A percentile compares a stretch with the other conserved stretches of the same genome.
These are phyloP conservation scores for Apamea epomidion DNA, from an alignment of 2,888 invertebrate genomes.

Conservation along the genomic window DNA sequence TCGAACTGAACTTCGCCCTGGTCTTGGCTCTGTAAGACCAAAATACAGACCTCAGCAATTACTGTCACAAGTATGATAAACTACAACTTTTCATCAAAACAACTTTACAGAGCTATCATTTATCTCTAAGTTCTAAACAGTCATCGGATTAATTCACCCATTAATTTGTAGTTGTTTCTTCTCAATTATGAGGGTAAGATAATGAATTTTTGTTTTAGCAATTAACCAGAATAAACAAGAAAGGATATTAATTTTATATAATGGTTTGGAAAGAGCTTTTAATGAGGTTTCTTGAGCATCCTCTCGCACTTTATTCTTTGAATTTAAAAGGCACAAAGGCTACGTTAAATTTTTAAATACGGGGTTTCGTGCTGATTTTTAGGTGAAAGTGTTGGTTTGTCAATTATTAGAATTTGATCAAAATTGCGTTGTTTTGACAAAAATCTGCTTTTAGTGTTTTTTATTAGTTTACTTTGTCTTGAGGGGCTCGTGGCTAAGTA, in stretches of 20 bases:
- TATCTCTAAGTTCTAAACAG: conserved; percentile 11
- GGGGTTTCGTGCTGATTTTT: not conserved
- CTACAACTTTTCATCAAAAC: not conserved
- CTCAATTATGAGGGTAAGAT: conserved; percentile 57
- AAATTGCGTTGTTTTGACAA: not conserved
- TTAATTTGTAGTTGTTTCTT: conserved; percentile 34
- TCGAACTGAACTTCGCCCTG: not conserved
- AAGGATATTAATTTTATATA: conserved; percentile 58
- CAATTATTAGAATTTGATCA: not conserved
- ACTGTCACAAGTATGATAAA: not conserved
- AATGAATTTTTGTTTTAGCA: conserved; percentile 64
- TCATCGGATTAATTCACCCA: conserved; percentile 43
- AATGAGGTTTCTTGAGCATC: conserved; percentile 49
- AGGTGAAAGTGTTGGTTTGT: not conserved
- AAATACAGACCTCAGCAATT: not conserved
- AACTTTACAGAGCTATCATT: not conserved
- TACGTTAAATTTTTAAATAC: conserved; percentile 34
- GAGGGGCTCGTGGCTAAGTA: not conserved
- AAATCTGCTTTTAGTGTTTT: not conserved
- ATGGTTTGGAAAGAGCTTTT: conserved; percentile 58
- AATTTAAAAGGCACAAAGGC: conserved; percentile 32
- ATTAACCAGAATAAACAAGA: conserved; percentile 60
- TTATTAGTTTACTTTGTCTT: not conserved
- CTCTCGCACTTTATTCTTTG: conserved; percentile 22
- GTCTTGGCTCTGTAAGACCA: not conserved